These are phyloP conservation scores for Phoenicopterus ruber DNA, from an alignment of 2,113 vertebrate genomes.

Conservation along the genomic window DNA sequence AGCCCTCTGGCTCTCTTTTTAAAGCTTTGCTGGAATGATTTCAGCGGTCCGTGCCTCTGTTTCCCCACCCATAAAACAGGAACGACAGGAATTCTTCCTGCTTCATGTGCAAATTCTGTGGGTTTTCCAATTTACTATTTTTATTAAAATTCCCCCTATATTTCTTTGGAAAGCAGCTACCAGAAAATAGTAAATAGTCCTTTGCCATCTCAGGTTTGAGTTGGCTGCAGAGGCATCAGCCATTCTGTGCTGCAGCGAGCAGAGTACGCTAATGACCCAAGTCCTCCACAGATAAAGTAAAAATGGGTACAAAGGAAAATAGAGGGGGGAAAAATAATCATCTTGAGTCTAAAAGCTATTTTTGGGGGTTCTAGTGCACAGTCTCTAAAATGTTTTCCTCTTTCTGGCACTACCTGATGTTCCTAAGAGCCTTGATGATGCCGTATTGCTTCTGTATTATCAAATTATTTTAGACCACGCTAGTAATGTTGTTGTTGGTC, in stretches of 20 bases:
- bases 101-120: not conserved
- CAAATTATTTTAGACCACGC: not conserved
- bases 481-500: not conserved
- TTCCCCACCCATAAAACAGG: not conserved
- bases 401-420: not conserved
- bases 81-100: not conserved
- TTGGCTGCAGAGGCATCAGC: not conserved
- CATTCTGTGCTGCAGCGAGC: not conserved
- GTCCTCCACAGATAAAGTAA: not conserved
- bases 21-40: not conserved
- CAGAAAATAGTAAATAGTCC: not conserved
- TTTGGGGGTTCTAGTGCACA: not conserved
- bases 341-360: not conserved
- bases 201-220: not conserved
- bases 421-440: not conserved
- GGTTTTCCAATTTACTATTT: not conserved
- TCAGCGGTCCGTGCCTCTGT: not conserved
- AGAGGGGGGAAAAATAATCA: fast-evolving
- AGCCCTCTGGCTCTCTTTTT: not conserved
- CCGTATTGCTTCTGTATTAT: not conserved
- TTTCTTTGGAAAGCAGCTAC: not conserved
- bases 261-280: not conserved
- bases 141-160: not conserved
- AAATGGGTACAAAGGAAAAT: not conserved
- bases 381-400: not conserved